A percentile compares a stretch with the other conserved stretches of the same genome.
These are phyloP conservation scores for Lepidocolaptes lacrymiger DNA, from an alignment of 2,797 vertebrate genomes.

Conservation along the genomic window DNA sequence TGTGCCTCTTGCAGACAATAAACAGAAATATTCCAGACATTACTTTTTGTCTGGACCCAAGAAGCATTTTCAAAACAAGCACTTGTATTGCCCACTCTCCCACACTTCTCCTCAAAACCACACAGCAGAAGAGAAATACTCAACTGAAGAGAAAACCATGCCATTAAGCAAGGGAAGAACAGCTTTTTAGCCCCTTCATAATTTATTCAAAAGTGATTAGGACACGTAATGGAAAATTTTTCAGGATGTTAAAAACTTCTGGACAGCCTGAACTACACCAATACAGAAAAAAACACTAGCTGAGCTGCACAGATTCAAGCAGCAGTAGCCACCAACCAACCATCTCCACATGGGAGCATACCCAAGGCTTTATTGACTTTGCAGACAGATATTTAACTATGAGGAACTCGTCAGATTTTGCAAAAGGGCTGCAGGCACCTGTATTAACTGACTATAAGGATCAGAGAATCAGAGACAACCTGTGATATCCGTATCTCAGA, in stretches of 20 bases:
- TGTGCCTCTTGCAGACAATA: constrained; percentile 45
- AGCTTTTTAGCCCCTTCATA: background rate
- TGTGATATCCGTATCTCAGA: background rate
- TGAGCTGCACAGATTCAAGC: background rate
- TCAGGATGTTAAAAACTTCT: background rate
- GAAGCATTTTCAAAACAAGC: constrained; percentile 18
- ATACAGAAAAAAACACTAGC: background rate
- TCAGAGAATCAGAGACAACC: background rate
- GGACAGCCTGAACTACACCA: background rate
- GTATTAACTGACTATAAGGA: background rate
- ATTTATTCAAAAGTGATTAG: background rate
- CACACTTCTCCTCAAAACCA: background rate
- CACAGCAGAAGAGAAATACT: background rate
- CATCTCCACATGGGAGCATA: background rate
- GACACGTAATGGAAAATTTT: background rate
- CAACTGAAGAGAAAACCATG: rapidly evolving
- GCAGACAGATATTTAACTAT: background rate
- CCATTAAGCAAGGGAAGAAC: background rate
- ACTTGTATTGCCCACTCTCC: background rate
- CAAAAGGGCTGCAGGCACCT: background rate
- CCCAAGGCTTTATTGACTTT: background rate
- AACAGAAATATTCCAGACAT: constrained; percentile 61
- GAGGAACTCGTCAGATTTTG: background rate
- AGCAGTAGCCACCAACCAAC: background rate
- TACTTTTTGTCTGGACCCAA: constrained; percentile 43